Percentiles rank a stretch among this genome's conserved stretches.
Conservation (phyloP, 2,113 vertebrate species). For the Mixornis gularis region DNA sequence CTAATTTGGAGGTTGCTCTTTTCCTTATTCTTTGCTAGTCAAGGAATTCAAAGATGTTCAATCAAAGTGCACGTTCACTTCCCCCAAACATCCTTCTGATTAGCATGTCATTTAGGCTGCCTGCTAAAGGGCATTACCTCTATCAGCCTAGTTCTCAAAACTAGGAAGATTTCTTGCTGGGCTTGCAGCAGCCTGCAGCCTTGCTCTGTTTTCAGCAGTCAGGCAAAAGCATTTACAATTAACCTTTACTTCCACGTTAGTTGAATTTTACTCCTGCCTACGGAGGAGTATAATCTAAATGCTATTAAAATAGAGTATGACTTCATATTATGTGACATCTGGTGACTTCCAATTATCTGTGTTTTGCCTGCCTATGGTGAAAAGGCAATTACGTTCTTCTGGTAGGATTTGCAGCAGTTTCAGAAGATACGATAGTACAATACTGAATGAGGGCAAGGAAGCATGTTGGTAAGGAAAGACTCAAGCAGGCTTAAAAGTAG, state of each 20-base stretch:
- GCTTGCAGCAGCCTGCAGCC: conserved; percentile 67
- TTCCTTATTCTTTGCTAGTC: background rate
- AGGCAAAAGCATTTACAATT: conserved; percentile 64
- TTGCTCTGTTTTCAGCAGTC: conserved; percentile 73
- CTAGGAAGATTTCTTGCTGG: conserved; percentile 68
- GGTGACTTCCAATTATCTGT: conserved; percentile 59
- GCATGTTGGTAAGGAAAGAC: background rate
- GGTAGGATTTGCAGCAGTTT: conserved; percentile 49
- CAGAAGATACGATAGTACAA: conserved; percentile 14
- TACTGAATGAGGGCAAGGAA: conserved; percentile 12
- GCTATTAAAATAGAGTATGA: conserved; percentile 64
- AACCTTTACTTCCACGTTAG: conserved; percentile 56
- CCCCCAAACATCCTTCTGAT: conserved; percentile 33
- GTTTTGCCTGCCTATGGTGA: conserved; percentile 55
- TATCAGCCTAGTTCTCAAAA: conserved; percentile 73
- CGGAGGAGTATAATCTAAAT: conserved; percentile 55
- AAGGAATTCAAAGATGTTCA: background rate
- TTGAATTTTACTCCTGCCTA: conserved; percentile 61
- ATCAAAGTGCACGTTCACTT: background rate
- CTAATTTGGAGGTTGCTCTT: background rate
- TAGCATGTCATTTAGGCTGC: conserved; percentile 45
- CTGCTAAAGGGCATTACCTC: conserved; percentile 62
- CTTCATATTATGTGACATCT: conserved; percentile 65
- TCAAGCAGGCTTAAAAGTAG: background rate
- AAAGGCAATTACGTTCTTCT: conserved; percentile 56